Conservation (phyloP, 1,140 invertebrate species). For the Leptestheria dahalacensis region DNA sequence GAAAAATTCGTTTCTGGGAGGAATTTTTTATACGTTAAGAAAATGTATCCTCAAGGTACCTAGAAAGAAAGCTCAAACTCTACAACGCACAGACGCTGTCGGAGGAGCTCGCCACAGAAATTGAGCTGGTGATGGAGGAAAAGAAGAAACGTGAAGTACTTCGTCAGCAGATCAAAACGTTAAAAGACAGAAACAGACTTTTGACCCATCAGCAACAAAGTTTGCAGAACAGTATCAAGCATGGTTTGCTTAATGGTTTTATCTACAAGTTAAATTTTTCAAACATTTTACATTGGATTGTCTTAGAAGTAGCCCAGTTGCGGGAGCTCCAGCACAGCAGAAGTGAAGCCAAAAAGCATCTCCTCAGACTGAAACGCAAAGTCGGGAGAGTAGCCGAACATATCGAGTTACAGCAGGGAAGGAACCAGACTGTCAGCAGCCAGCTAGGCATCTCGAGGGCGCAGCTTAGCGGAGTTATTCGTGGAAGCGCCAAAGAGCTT, state of each 20-base stretch:
- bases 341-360: conserved; percentile 21
- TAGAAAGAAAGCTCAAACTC: background rate
- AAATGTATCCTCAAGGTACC: background rate
- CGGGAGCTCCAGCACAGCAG: conserved; percentile 28
- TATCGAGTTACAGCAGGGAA: background rate
- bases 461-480: conserved; percentile 41
- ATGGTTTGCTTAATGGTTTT: background rate
- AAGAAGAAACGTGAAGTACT: background rate
- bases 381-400: conserved; percentile 3
- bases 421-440: background rate
- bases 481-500: conserved; percentile 46
- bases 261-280: background rate
- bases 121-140: background rate
- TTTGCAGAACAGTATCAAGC: background rate
- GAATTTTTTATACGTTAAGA: background rate
- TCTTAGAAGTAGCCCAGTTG: background rate
- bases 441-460: conserved; percentile 11
- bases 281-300: background rate
- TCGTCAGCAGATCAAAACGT: background rate
- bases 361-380: background rate
- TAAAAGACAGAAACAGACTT: background rate
- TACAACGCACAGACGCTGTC: background rate
- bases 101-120: background rate
- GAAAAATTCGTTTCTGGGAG: conserved; percentile 1
- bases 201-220: background rate